A percentile compares a stretch with the other conserved stretches of the same genome.
Conservation (phyloP, 1,140 invertebrate species). For the Lerema accius region DNA sequence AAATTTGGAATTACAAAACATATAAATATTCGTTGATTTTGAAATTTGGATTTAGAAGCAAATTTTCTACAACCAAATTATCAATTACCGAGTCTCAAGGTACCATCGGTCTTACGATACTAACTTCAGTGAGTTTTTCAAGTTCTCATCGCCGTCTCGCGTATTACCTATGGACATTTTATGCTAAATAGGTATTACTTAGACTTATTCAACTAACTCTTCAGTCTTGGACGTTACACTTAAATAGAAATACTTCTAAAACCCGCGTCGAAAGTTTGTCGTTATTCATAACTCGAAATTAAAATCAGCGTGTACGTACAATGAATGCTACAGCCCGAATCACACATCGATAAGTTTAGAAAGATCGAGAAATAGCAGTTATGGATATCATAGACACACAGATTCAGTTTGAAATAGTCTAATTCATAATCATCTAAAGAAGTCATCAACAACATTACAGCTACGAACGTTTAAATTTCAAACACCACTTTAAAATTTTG, state of each 20-base stretch:
- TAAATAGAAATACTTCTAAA: slow-evolving; percentile 80
- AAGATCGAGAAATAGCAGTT: slow-evolving; percentile 47
- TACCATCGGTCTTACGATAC: slow-evolving; percentile 46
- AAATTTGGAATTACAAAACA: slow-evolving; percentile 64
- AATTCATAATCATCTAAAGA: slow-evolving; percentile 52
- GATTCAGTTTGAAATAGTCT: slow-evolving; percentile 50
- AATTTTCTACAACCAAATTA: slow-evolving; percentile 64
- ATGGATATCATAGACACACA: slow-evolving; percentile 57
- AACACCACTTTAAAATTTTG: slow-evolving; percentile 53
- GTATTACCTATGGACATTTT: slow-evolving; percentile 79
- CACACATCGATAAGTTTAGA: slow-evolving; percentile 48
- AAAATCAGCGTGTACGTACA: slow-evolving; percentile 54
- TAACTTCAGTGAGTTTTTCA: slow-evolving; percentile 44
- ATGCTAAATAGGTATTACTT: slow-evolving; percentile 80
- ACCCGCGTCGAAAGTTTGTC: slow-evolving; percentile 76
- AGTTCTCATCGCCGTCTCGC: slow-evolving; percentile 50
- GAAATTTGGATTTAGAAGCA: slow-evolving; percentile 74
- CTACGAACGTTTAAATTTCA: slow-evolving; percentile 57
- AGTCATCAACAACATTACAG: slow-evolving; percentile 54
- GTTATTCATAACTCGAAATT: slow-evolving; percentile 42
- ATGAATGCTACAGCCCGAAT: slow-evolving; percentile 55
- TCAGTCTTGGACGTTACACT: slow-evolving; percentile 82
- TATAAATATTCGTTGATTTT: slow-evolving; percentile 81
- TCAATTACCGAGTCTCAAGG: slow-evolving; percentile 49
- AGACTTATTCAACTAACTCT: slow-evolving; percentile 79